Evolutionary conservation across 2,888 invertebrate genomes (phyloP), one percentile per base, ranked within the genome.

Genomic region (Netelia virgata): DNA sequence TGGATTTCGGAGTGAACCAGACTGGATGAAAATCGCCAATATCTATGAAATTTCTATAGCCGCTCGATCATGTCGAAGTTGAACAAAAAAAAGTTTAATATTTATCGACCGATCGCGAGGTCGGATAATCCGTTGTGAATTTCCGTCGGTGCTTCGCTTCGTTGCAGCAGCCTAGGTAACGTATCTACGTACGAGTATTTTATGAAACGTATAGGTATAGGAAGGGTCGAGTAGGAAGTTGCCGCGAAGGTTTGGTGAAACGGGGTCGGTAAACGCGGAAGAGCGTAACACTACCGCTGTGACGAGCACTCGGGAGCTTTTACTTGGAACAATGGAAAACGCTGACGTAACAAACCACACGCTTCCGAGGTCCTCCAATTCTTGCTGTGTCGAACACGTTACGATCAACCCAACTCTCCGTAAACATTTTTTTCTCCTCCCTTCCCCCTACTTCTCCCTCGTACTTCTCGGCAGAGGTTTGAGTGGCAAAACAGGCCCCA

Each of bases 281-380:
- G 70, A 64, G 72, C 43, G 63, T 64, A 70, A 70, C 70, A 78
- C n/a, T 43, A 47, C 59, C 43, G 53, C 59, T 59, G 53, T 63
- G 36, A 50, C 61, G 63, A 23, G 70, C 50, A 69, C 53, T 82
- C 61, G 61, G 36, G 69, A 69, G 76, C 59, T 63, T 76, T 70
- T 28, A 63, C 75, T 64, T 55, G 76, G 57, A 70, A 82, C 77
- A 77, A 82, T 77, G 10, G 82, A 61, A 66, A 77, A 64, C 28
- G 77, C 77, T 77, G 82, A 82, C 72, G 77, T 75, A 47, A 41
- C 69, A 20, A 41, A 50, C 50, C 61, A 20, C 20, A 8, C 5
- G 61, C 23, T 61, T 20, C 23, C 18, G 20, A 61, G 61, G 18
- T 61, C 23, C 20, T 61, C 61, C 10, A 61, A 16, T 6, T 47